A percentile compares a stretch with the other conserved stretches of the same genome.
phyloP scores from a whole-genome alignment of 2,888 invertebrate genomes.

The Unio delphinus region DNA sequence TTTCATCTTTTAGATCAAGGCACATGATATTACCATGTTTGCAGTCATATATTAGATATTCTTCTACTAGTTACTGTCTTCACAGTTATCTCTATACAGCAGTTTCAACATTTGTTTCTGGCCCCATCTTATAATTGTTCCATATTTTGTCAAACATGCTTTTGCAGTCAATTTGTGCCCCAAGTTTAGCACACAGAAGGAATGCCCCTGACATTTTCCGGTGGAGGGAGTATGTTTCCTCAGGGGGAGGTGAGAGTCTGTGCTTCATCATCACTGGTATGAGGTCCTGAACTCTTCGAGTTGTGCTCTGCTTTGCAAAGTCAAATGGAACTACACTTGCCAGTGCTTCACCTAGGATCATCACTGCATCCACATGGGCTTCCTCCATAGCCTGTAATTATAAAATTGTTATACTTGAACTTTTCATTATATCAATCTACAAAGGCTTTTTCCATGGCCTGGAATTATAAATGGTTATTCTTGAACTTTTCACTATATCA shows the following conservation, averaged over 20 bases:
- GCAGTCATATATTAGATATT: no score
- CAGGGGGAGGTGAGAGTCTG: constrained; percentile 95
- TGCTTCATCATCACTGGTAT: constrained; percentile 96
- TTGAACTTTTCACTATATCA: neutral
- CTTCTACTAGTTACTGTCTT: no score
- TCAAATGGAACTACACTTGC: constrained; percentile 84
- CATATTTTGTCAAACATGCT: constrained; percentile 88
- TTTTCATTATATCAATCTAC: neutral
- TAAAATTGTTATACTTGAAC: neutral
- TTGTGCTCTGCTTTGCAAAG: constrained; percentile 89
- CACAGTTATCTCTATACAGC: no score
- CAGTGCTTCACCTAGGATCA: constrained; percentile 97
- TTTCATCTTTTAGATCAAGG: no score
- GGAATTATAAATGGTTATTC: neutral
- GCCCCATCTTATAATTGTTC: constrained; percentile 75
- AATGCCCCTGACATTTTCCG: constrained; percentile 97
- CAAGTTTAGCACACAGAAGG: constrained; percentile 89
- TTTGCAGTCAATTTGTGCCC: constrained; percentile 85
- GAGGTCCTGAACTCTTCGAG: constrained; percentile 81
- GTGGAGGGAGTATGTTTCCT: constrained; percentile 98
- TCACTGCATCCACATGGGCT: constrained; percentile 95
- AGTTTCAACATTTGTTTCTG: constrained; percentile 8
- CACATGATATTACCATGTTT: no score
- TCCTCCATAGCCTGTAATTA: constrained; percentile 85
- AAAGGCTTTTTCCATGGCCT: no score